Evolutionary conservation across 1,140 invertebrate genomes (phyloP), one percentile per base, ranked within the genome.

Genomic region (Teleogryllus occipitalis): DNA sequence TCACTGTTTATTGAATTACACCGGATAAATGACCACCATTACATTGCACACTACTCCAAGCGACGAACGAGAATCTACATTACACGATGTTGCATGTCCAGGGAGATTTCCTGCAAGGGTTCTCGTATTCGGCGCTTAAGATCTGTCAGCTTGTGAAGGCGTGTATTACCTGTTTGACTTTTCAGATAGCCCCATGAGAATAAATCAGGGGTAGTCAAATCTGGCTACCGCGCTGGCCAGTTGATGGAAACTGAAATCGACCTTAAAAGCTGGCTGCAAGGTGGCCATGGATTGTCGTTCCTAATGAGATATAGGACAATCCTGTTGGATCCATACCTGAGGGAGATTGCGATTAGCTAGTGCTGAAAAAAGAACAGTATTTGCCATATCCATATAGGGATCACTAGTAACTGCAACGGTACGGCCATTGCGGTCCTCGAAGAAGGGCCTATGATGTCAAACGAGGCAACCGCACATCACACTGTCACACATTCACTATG

Each of bases 391-490:
- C 54, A 72, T 18, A 72, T 18, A 72, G 54, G 54, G 54, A 72
- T 72, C 10, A 72, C 54, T 72, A 72, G 54, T 12, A 72, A 72
- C 54, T 72, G 54, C n/a, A 72, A 72, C 54, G 18, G 54, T 18
- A 72, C 54, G 54, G 54, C 54, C 54, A 72, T 72, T 72, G 54
- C n/a, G 54, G 54, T 72, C 54, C 54, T 72, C 54, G 18, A 72
- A 72, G 54, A 72, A 72, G 10, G n/a, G n/a, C n/a, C n/a, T n/a
- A n/a, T n/a, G n/a, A n/a, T n/a, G n/a, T n/a, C n/a, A n/a, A n/a
- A n/a, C n/a, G n/a, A n/a, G n/a, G 10, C 8, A 72, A 72, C 54
- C 10, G 54, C 54, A 72, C 54, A 72, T 72, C 54, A 12, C 54
- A 72, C 54, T 72, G 54, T 72, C 54, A 72, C n/a, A 72, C 54